phyloP scores from a whole-genome alignment of 2,113 vertebrate genomes.

The Gobius niger region DNA sequence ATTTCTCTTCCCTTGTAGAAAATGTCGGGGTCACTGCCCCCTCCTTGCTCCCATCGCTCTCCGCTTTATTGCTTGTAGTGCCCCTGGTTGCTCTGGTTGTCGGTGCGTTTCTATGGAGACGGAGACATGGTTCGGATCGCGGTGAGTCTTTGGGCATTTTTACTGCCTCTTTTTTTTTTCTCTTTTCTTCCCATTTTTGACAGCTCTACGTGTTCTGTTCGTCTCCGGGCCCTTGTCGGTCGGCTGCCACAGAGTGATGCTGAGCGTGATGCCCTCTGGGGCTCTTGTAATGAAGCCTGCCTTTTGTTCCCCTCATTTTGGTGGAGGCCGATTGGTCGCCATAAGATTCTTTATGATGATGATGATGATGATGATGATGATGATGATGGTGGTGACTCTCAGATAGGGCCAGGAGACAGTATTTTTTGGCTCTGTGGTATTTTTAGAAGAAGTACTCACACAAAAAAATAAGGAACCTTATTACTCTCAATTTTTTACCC shows the following conservation, averaged over 20 bases:
- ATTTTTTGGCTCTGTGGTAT: too few species aligned
- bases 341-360: too few species aligned
- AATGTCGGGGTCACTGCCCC: conserved; percentile 30
- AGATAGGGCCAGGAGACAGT: too few species aligned
- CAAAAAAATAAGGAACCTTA: too few species aligned
- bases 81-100: conserved; percentile 71
- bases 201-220: conserved; percentile 57
- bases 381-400: too few species aligned
- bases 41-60: conserved; percentile 59
- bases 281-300: conserved; percentile 60
- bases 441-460: too few species aligned
- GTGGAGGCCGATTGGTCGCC: background rate
- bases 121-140: conserved; percentile 66
- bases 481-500: too few species aligned
- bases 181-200: conserved; percentile 39
- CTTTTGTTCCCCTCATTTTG: background rate
- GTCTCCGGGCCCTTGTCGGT: conserved; percentile 56
- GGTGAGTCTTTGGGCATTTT: conserved; percentile 71
- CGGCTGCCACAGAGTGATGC: conserved; percentile 59
- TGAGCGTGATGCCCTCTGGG: conserved; percentile 61
- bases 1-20: conserved; percentile 46
- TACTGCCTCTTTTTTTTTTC: background rate
- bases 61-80: conserved; percentile 75
- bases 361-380: too few species aligned
- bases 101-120: conserved; percentile 81